Evolutionary conservation across 1,140 invertebrate species (phyloP), one percentile per base, ranked within the genome.

Genomic region (Brachionus angularis): DNA sequence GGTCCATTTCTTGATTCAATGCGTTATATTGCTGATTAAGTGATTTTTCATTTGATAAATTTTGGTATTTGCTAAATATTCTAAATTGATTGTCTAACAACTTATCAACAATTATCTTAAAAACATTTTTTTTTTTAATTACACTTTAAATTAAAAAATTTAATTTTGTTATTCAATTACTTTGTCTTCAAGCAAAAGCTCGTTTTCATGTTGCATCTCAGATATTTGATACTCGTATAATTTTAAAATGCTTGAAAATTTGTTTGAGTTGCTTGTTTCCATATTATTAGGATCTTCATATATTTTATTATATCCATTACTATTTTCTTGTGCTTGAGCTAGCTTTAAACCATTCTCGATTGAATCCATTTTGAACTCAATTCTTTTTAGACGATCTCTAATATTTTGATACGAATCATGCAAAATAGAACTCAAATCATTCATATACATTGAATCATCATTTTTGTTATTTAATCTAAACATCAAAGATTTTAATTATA

Each of bases 1-100:
- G 16, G 5, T 67, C 62, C 62, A 67, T 67, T 67, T 67, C 62
- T 50, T 67, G 62, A 31, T 67, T 67, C 18, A 67, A 67, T n/a
- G 62, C 62, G 14, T 31, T 67, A 42, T n/a, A 67, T 36, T 67
- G 62, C 29, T 67, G 62, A 33, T 8, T 46, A 5, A 67, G 12
- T 25, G 42, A 47, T 47, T 50, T 46, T 50, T 67, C 62, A 10
- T 23, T 12, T 47, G 62, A 46, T 12, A 47, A 42, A 23, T 67
- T 46, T 21, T 46, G 42, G 14, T 67, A 50, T 31, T 46, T 46
- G 10, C 39, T 34, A 36, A 67, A 67, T 18, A 67, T 34, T 7
- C 25, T 25, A n/a, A 67, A 23, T 34, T 67, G 42, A n/a, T 67
- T 67, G n/a, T 67, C 62, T 10, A 67, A 16, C 5, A 67, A 50